A percentile compares a stretch with the other conserved stretches of the same genome.
Evolutionary conservation across 2,113 vertebrate species (phyloP).

Genomic region (Opisthocomus hoazin): DNA sequence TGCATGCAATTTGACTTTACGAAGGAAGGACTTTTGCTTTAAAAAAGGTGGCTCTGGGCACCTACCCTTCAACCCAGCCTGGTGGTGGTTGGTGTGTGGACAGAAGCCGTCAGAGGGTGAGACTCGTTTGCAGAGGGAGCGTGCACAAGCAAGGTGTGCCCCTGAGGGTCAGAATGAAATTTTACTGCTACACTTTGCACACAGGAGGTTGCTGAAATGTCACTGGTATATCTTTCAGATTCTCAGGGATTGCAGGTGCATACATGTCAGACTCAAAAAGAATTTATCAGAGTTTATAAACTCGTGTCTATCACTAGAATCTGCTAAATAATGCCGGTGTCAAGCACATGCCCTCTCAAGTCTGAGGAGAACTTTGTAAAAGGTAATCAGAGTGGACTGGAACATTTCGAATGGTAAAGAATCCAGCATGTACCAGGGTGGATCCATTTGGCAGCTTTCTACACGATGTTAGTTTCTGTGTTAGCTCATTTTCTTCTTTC

Average conservation of each 20-base stretch:
- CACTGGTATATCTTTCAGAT: not conserved
- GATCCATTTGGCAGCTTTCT: not conserved
- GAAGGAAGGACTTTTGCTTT: not conserved
- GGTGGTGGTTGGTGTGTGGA: not conserved
- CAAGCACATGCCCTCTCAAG: fast-evolving
- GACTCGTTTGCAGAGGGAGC: not conserved
- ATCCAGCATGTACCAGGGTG: not conserved
- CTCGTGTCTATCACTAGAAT: not conserved
- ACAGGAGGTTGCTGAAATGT: not conserved
- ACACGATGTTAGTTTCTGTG: not conserved
- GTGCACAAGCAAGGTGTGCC: not conserved
- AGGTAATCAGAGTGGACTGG: not conserved
- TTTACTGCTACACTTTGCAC: not conserved
- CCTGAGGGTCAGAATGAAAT: not conserved
- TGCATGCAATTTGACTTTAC: not conserved
- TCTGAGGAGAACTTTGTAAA: not conserved
- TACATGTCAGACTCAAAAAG: not conserved
- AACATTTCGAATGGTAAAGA: not conserved
- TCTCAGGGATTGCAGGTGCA: not conserved
- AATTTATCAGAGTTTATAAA: not conserved
- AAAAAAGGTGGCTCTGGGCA: not conserved
- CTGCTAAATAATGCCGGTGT: not conserved
- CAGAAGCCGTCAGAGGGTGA: not conserved
- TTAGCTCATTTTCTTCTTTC: not conserved
- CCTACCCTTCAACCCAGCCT: not conserved